Evolutionary conservation across 2,797 vertebrate genomes (phyloP), one percentile per base, ranked within the genome.

Genomic region (Knipowitschia caucasica): DNA sequence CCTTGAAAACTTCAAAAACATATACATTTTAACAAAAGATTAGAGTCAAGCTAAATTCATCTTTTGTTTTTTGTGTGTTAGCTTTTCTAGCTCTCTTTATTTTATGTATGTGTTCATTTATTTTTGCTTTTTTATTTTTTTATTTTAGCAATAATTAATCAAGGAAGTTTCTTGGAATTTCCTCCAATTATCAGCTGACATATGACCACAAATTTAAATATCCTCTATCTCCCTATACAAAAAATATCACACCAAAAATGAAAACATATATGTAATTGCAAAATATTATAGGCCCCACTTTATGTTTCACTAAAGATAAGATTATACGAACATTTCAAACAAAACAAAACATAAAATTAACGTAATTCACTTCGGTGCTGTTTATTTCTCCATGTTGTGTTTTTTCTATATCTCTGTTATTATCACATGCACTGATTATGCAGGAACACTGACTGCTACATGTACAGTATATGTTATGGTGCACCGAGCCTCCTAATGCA

Each of bases 401-500:
- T 31, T 56, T n/a, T 53, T 53, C 4, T 27, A 50, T 62, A 35
- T 24, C 47, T 62, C 40, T 50, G 24, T 71, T 75, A 49, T 75
- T 70, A 71, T 72, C 64, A 56, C 52, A 53, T 43, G 40, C 53
- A 50, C 40, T 81, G 73, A 75, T 81, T 77, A 71, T 60, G 5
- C 45, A 47, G 14, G n/a, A n/a, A 64, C 49, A 36, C 62, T 53
- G 57, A n/a, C 10, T 47, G 17, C 34, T 65, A 3, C 18, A 66
- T 78, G 76, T 79, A n/a, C n/a, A n/a, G n/a, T n/a, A n/a, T n/a
- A 17, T 44, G 42, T 30, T 85, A 62, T 78, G 73, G 69, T 73
- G 73, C 77, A 77, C 68, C 47, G 62, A 68, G 71, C 62, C 73
- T 67, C 62, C 69, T 73, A 86, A 86, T 85, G 83, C 82, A 81